These are phyloP conservation scores for Phaedon cochleariae DNA, from an alignment of 2,888 invertebrate species.

Conservation along the genomic window DNA sequence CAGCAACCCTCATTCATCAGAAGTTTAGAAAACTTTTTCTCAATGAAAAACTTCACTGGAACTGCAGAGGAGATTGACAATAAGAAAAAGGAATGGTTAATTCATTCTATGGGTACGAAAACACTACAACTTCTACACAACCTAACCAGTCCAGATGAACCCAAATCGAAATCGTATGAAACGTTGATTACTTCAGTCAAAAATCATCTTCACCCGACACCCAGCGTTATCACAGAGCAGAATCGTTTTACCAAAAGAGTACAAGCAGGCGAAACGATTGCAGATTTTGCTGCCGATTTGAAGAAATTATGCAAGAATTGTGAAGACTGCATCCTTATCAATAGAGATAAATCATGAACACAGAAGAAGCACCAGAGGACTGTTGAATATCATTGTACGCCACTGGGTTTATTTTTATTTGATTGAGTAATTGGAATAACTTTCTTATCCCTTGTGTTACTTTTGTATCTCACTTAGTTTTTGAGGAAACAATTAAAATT, in stretches of 20 bases:
- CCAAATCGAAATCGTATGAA: not conserved
- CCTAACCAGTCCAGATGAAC: constrained; percentile 1
- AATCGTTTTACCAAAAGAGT: not conserved
- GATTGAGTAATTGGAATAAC: no score
- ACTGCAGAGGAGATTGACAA: not conserved
- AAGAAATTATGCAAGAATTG: not conserved
- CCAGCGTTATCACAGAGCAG: not conserved
- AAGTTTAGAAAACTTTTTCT: not conserved
- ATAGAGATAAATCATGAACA: no score
- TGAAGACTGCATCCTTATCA: no score
- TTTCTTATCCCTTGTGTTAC: no score
- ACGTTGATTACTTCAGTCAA: not conserved
- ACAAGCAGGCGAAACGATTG: not conserved
- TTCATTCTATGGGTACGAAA: constrained; percentile 1
- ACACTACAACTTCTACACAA: not conserved
- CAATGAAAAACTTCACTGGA: not conserved
- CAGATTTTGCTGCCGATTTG: not conserved
- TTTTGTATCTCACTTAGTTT: no score
- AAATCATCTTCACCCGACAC: not conserved
- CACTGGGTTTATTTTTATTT: no score
- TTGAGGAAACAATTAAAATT: no score
- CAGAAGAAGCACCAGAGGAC: no score
- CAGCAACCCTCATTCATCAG: no score
- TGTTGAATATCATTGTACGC: no score
- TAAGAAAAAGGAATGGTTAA: not conserved